Percentiles rank a stretch among this genome's conserved stretches.
Evolutionary conservation across 2,888 invertebrate genomes (phyloP).

Genomic region (Pristionchus fissidentatus): DNA sequence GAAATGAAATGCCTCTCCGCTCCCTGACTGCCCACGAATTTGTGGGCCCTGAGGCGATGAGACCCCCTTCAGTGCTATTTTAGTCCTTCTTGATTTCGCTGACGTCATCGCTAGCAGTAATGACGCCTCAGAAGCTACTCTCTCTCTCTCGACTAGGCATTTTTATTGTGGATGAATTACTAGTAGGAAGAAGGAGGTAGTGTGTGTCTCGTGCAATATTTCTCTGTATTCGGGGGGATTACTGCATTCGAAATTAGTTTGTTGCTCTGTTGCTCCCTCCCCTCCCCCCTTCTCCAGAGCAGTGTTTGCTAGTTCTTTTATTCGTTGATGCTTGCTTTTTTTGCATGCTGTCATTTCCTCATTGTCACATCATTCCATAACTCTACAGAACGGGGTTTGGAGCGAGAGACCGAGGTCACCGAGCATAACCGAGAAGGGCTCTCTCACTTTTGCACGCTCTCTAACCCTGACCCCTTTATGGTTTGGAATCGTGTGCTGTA

Average conservation of each 20-base stretch:
- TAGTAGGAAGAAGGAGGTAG: conserved; percentile 13
- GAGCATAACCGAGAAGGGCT: too few relatives aligned
- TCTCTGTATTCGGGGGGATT: too few relatives aligned
- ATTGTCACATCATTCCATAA: conserved; percentile 24
- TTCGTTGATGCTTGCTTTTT: neutral
- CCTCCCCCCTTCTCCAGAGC: neutral
- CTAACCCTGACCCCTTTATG: too few relatives aligned
- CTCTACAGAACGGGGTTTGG: too few relatives aligned
- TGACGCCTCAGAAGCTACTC: neutral
- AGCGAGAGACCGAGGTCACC: too few relatives aligned
- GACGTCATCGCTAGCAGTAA: neutral
- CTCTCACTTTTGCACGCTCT: too few relatives aligned
- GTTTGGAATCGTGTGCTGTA: too few relatives aligned
- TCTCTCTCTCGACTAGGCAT: neutral
- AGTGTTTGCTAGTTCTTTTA: neutral
- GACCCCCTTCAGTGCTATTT: neutral
- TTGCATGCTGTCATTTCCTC: conserved; percentile 1
- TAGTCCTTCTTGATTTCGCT: neutral
- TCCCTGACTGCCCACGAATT: too few relatives aligned
- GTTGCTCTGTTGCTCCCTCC: too few relatives aligned
- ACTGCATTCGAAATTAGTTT: conserved; percentile 40
- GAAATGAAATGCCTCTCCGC: conserved; percentile 26
- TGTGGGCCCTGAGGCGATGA: neutral
- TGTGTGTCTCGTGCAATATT: too few relatives aligned
- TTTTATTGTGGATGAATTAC: neutral